Evolutionary conservation across 2,888 invertebrate species (phyloP).

Genomic region (Macropis europaea): DNA sequence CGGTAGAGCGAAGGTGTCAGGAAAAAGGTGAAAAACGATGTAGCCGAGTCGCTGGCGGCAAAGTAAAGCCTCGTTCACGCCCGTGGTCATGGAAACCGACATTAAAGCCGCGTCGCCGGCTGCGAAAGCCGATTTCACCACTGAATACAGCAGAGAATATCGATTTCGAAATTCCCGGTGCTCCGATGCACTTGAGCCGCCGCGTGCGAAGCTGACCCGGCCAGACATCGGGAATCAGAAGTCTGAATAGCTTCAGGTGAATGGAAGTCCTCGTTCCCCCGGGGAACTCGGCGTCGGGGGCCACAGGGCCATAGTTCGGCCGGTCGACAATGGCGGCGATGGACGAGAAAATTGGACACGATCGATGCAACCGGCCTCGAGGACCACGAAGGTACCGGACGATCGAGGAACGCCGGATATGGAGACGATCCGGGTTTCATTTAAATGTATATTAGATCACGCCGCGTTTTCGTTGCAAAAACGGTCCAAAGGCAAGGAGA

Average conservation of each 20-base stretch:
- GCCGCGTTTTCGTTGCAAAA: background rate
- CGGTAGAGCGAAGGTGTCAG: background rate
- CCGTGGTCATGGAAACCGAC: conserved; percentile 26
- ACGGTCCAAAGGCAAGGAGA: background rate
- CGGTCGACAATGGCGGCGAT: conserved; percentile 33
- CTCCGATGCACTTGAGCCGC: conserved; percentile 33
- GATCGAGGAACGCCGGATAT: conserved; percentile 10
- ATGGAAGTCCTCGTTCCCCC: conserved; percentile 34
- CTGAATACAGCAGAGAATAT: conserved; percentile 38
- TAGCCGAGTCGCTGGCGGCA: conserved; percentile 7
- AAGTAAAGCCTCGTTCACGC: conserved; percentile 15
- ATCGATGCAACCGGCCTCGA: conserved; percentile 7
- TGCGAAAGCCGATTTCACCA: conserved; percentile 40
- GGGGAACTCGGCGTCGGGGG: background rate
- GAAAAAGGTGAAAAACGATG: background rate
- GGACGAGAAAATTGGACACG: conserved; percentile 43
- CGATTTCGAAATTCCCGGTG: conserved; percentile 37
- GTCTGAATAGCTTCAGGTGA: conserved; percentile 42
- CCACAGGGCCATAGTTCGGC: background rate
- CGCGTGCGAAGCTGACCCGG: conserved; percentile 27
- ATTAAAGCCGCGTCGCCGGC: conserved; percentile 10
- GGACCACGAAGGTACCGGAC: background rate
- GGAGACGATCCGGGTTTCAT: conserved; percentile 17
- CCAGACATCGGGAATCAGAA: conserved; percentile 33
- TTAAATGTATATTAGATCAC: conserved; percentile 28